Conservation (phyloP, 2,888 invertebrate genomes). For the Muschampia plurimacula region DNA sequence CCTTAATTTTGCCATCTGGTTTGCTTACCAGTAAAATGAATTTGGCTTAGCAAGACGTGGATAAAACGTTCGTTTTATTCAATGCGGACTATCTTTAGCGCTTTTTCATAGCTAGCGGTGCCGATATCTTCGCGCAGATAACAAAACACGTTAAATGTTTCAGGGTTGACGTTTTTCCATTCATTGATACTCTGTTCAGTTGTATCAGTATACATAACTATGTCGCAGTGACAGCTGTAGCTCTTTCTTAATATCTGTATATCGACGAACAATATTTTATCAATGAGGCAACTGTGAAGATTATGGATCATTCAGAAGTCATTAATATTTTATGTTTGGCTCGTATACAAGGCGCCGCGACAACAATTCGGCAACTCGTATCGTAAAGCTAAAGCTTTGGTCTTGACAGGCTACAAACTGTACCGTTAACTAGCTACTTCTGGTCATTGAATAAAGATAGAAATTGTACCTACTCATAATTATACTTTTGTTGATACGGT, state of each 20-base stretch:
- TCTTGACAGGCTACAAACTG: not conserved
- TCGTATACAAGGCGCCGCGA: slow-evolving; percentile 1
- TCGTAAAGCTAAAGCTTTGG: not conserved
- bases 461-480: too few relatives aligned
- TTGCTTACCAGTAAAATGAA: not conserved
- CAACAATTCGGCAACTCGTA: not conserved
- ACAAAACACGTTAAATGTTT: slow-evolving; percentile 20
- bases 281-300: not conserved
- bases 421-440: not conserved
- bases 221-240: slow-evolving; percentile 4
- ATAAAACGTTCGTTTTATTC: slow-evolving; percentile 13
- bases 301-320: not conserved
- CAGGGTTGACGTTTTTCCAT: slow-evolving; percentile 16
- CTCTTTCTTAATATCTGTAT: slow-evolving; percentile 12
- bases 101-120: slow-evolving; percentile 15
- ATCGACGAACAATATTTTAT: slow-evolving; percentile 5
- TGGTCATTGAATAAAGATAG: too few relatives aligned
- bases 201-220: slow-evolving; percentile 14
- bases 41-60: not conserved
- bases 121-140: slow-evolving; percentile 25
- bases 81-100: slow-evolving; percentile 16
- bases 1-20: not conserved
- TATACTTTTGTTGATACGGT: too few relatives aligned
- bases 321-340: not conserved
- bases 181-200: slow-evolving; percentile 23